Conservation (phyloP, 2,113 vertebrate species). For the Strix uralensis region DNA sequence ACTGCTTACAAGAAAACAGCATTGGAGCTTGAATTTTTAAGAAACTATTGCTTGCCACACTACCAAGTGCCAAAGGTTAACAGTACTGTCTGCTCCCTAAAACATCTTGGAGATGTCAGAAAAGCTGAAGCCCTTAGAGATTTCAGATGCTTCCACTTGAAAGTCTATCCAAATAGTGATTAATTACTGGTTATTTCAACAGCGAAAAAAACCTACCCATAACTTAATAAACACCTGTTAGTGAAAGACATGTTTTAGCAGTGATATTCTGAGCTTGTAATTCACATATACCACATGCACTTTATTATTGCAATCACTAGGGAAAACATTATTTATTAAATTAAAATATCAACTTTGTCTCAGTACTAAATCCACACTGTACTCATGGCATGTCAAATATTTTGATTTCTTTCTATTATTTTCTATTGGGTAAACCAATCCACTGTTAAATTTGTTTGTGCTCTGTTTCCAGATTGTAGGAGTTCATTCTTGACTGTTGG, state of each 20-base stretch:
- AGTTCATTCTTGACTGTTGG: background rate
- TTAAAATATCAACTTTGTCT: background rate
- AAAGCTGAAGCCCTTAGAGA: constrained; percentile 9
- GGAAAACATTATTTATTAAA: background rate
- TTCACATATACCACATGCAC: background rate
- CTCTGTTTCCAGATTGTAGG: background rate
- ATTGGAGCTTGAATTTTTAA: background rate
- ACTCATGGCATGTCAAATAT: background rate
- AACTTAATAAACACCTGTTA: background rate
- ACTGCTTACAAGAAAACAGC: background rate
- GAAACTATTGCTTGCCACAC: background rate
- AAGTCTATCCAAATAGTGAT: constrained; percentile 37
- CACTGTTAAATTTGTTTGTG: background rate
- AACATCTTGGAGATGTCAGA: background rate
- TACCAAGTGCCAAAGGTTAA: background rate
- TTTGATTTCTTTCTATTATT: background rate
- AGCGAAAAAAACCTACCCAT: background rate
- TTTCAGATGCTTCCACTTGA: constrained; percentile 5
- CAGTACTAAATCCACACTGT: background rate
- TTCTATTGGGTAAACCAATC: background rate
- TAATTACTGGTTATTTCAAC: constrained; percentile 38
- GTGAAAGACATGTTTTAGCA: background rate
- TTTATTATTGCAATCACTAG: background rate
- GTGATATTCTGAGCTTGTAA: background rate
- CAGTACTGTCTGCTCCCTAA: background rate